phyloP scores from a whole-genome alignment of 2,888 invertebrate genomes.

The Thalpophila matura region DNA sequence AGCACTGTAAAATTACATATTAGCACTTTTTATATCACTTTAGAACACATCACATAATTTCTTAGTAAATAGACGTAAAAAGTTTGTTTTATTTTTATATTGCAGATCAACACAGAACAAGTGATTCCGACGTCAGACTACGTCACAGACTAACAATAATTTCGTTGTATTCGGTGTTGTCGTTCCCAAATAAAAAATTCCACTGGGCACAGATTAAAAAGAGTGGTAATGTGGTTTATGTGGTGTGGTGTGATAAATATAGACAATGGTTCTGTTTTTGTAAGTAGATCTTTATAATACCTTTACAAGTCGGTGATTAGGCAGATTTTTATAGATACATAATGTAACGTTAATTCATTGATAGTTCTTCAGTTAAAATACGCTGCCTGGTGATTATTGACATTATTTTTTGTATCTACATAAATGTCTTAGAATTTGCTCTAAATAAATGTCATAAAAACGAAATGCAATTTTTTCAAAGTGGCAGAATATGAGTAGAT shows the following conservation, averaged over 20 bases:
- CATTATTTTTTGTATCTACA: too few species aligned
- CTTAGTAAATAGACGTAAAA: conserved; percentile 8
- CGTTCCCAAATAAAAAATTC: not conserved
- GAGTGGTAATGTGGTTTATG: not conserved
- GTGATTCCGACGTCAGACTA: conserved; percentile 18
- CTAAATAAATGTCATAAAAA: too few species aligned
- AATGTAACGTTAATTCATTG: too few species aligned
- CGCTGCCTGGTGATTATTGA: too few species aligned
- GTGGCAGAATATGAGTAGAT: too few species aligned
- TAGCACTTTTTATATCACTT: conserved; percentile 13
- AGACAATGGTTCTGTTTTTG: not conserved
- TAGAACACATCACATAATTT: conserved; percentile 10
- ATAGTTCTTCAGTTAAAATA: too few species aligned
- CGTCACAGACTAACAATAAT: conserved; percentile 48
- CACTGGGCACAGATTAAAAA: conserved; percentile 12
- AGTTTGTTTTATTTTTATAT: conserved; percentile 25
- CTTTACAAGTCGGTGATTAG: not conserved
- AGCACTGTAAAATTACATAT: conserved; percentile 14
- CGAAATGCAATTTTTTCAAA: too few species aligned
- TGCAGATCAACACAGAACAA: not conserved
- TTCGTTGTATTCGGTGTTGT: conserved; percentile 15
- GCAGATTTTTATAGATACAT: too few species aligned
- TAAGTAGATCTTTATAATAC: too few species aligned
- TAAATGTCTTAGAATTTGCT: too few species aligned
- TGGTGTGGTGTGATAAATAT: not conserved